Evolutionary conservation across 92 coral and sea anemone species (phyloP).

Genomic region (Bergia puertoricense): DNA sequence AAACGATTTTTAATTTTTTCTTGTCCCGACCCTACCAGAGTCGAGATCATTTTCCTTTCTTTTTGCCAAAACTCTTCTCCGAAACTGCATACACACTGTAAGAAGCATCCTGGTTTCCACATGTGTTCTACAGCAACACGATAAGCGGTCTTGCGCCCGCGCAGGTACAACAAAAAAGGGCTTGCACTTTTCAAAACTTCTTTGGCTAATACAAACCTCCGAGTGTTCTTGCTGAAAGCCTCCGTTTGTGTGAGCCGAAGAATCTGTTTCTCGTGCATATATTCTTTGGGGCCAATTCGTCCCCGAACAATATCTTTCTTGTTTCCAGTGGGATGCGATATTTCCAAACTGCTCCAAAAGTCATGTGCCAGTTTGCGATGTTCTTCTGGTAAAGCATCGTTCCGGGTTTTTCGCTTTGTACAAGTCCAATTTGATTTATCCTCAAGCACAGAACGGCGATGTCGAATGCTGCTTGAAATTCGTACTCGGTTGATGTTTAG

Average conservation of each 20-base stretch:
- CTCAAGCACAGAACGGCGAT: not conserved
- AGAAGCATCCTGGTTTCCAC: not conserved
- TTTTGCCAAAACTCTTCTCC: not conserved
- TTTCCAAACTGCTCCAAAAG: slow-evolving; percentile 9
- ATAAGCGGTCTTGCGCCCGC: no score
- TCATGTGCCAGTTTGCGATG: not conserved
- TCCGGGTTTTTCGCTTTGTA: no score
- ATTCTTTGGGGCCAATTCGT: not conserved
- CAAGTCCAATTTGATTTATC: slow-evolving; percentile 1
- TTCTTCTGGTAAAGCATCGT: no score
- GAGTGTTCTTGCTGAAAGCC: not conserved
- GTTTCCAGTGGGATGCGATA: not conserved
- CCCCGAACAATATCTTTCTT: not conserved
- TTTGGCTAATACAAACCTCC: not conserved
- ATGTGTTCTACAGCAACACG: no score
- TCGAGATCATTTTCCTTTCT: not conserved
- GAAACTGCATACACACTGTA: not conserved
- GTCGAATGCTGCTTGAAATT: not conserved
- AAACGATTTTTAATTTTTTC: not conserved
- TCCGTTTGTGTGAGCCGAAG: not conserved
- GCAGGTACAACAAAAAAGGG: no score
- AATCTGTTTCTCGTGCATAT: not conserved
- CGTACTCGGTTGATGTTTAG: not conserved
- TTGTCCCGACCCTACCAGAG: not conserved
- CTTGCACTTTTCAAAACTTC: no score